A percentile compares a stretch with the other conserved stretches of the same genome.
Conservation (phyloP, 2,113 vertebrate species). For the Pterocles burchelli region DNA sequence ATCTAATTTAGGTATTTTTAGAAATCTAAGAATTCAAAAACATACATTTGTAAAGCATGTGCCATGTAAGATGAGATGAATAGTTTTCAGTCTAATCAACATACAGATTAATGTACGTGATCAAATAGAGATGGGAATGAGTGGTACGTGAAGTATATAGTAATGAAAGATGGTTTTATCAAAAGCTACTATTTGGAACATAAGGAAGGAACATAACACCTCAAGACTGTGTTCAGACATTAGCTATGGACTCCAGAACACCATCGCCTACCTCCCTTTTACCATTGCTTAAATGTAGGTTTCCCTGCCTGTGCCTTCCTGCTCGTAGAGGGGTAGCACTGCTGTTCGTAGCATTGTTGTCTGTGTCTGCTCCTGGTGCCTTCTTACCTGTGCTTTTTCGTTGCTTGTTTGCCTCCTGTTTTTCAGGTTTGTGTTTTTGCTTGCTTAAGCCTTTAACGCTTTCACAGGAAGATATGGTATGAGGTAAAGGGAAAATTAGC, state of each 20-base stretch:
- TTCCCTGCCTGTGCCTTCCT: neutral
- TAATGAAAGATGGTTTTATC: neutral
- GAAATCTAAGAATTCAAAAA: neutral
- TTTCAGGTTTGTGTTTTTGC: neutral
- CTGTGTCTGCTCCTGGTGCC: neutral
- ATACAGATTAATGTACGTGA: fast-evolving
- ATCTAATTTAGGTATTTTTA: neutral
- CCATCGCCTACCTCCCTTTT: neutral
- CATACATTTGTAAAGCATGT: neutral
- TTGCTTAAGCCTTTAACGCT: neutral
- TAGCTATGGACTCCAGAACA: neutral
- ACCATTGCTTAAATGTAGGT: neutral
- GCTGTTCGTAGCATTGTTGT: neutral
- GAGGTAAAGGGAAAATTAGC: neutral
- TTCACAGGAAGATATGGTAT: neutral
- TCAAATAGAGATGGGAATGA: neutral
- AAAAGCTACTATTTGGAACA: neutral
- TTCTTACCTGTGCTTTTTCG: neutral
- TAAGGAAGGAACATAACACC: neutral
- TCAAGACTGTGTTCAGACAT: neutral
- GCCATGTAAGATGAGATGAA: neutral
- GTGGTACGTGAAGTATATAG: neutral
- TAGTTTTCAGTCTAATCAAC: neutral
- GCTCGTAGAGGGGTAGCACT: neutral
- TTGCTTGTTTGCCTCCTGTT: neutral